Evolutionary conservation across 2,797 vertebrate species (phyloP).

Genomic region (Thunnus albacares): DNA sequence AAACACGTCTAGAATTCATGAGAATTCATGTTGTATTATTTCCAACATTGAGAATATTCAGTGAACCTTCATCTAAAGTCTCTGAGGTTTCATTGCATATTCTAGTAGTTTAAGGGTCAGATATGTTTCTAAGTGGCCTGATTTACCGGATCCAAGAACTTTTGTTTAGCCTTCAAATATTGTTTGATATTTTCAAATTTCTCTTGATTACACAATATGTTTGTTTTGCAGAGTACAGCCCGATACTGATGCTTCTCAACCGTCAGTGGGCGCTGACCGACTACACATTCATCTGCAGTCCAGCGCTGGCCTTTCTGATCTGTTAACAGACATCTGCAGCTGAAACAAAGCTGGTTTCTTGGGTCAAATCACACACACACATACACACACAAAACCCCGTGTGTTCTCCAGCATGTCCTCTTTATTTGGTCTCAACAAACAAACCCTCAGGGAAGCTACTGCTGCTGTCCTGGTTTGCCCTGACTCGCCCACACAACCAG

Average conservation of each 20-base stretch:
- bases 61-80: too few relatives aligned
- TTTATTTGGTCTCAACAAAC: slow-evolving; percentile 47
- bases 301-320: background rate
- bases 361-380: slow-evolving; percentile 7
- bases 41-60: too few relatives aligned
- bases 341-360: slow-evolving; percentile 19
- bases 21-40: too few relatives aligned
- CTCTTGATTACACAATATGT: background rate
- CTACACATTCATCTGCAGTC: background rate
- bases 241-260: background rate
- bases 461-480: slow-evolving; percentile 34
- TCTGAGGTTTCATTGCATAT: too few relatives aligned
- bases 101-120: too few relatives aligned
- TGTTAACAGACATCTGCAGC: slow-evolving; percentile 53
- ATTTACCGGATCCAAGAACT: too few relatives aligned
- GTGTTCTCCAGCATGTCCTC: slow-evolving; percentile 35
- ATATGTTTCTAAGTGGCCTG: too few relatives aligned
- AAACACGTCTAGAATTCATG: too few relatives aligned
- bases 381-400: slow-evolving; percentile 28
- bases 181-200: background rate
- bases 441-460: slow-evolving; percentile 35
- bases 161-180: background rate
- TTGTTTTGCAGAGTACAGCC: background rate
- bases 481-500: background rate
- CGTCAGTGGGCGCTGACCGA: slow-evolving; percentile 45